These are phyloP conservation scores for Sepiola atlantica DNA, from an alignment of 2,888 invertebrate species.

Conservation along the genomic window DNA sequence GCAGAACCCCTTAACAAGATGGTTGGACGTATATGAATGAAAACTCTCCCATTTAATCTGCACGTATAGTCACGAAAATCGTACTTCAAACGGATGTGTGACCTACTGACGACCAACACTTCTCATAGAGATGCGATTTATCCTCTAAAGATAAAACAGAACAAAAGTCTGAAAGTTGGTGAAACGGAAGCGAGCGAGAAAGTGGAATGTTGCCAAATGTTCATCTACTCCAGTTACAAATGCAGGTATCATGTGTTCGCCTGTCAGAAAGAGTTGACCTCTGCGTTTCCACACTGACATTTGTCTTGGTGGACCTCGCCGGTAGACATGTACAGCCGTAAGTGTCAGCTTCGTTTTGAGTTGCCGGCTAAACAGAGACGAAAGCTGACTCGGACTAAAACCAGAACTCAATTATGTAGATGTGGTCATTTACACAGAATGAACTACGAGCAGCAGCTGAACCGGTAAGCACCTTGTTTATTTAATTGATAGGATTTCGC, in stretches of 20 bases:
- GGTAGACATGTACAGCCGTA: background rate
- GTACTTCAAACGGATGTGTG: no score
- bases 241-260: slow-evolving; percentile 5
- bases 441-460: background rate
- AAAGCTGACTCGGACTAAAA: background rate
- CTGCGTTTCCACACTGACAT: background rate
- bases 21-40: no score
- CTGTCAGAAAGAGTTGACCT: background rate
- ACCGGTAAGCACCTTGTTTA: background rate
- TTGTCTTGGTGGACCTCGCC: background rate
- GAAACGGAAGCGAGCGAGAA: background rate
- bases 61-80: no score
- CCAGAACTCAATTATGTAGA: background rate
- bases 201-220: background rate
- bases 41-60: no score
- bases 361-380: background rate
- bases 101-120: no score
- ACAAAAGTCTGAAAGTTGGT: background rate
- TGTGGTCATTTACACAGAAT: background rate
- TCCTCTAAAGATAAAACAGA: background rate
- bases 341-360: background rate
- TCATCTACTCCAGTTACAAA: background rate
- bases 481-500: background rate
- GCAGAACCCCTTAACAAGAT: no score
- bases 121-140: no score